Percentiles rank a stretch among this genome's conserved stretches.
Conservation (phyloP, 2,797 vertebrate species). For the Otus scops region DNA sequence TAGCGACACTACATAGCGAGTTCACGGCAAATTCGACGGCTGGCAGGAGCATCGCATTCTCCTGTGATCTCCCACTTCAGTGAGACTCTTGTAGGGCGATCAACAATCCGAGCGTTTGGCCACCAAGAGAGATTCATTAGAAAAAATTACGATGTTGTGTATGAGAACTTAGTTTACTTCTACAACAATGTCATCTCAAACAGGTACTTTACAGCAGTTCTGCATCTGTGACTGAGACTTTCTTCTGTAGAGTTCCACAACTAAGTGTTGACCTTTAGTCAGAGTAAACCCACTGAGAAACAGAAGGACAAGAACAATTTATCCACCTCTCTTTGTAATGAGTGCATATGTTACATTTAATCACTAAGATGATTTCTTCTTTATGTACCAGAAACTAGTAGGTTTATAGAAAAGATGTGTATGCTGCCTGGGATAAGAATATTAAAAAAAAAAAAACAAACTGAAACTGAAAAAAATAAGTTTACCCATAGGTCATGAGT, state of each 20-base stretch:
- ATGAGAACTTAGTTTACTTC: slow-evolving; percentile 73
- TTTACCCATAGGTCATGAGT: background rate
- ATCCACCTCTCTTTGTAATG: background rate
- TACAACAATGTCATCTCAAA: slow-evolving; percentile 73
- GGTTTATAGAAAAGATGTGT: background rate
- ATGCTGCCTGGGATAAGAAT: background rate
- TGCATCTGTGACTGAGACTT: background rate
- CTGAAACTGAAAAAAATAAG: background rate
- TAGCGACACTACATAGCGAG: slow-evolving; percentile 60
- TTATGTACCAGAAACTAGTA: background rate
- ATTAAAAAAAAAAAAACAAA: background rate
- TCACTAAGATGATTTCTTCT: background rate
- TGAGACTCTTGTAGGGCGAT: slow-evolving; percentile 57
- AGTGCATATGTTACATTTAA: background rate
- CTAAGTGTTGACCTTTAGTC: background rate
- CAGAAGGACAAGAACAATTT: background rate
- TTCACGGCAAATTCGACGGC: slow-evolving; percentile 54
- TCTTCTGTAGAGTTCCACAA: background rate
- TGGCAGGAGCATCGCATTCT: slow-evolving; percentile 49
- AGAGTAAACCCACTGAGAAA: background rate
- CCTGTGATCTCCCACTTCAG: slow-evolving; percentile 70
- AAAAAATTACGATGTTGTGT: slow-evolving; percentile 60
- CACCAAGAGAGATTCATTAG: slow-evolving; percentile 67
- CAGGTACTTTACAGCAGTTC: slow-evolving; percentile 40
- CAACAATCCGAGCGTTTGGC: slow-evolving; percentile 65